phyloP scores from a whole-genome alignment of 2,888 invertebrate genomes.

The Euspilapteryx auroguttella region DNA sequence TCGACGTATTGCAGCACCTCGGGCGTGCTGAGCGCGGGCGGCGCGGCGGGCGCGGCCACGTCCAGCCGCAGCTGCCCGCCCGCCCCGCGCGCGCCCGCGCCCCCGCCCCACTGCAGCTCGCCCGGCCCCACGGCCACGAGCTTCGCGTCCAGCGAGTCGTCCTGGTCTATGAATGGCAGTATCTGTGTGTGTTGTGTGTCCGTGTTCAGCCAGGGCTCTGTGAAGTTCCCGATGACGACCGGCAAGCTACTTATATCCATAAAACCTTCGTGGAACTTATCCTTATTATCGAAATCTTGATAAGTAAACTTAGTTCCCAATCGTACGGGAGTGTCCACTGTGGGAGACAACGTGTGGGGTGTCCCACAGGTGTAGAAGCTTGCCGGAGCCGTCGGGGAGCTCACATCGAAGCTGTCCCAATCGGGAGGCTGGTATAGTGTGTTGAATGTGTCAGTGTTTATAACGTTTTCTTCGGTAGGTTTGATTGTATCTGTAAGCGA shows the following conservation, averaged over 20 bases:
- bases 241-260: constrained; percentile 39
- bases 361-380: constrained; percentile 24
- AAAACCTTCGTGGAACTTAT: constrained; percentile 28
- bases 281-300: constrained; percentile 15
- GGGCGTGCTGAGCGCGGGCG: constrained; percentile 39
- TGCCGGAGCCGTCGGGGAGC: constrained; percentile 28
- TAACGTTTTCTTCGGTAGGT: constrained; percentile 34
- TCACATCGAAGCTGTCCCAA: constrained; percentile 39
- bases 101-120: constrained; percentile 35
- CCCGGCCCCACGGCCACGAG: constrained; percentile 29
- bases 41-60: constrained; percentile 20
- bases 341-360: too few relatives aligned
- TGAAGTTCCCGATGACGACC: constrained; percentile 24
- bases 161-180: constrained; percentile 39
- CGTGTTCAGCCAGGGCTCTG: constrained; percentile 3
- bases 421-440: constrained; percentile 43
- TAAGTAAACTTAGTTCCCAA: constrained; percentile 17
- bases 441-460: constrained; percentile 41
- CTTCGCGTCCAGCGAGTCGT: constrained; percentile 39
- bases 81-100: constrained; percentile 6
- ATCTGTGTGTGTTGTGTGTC: constrained; percentile 21
- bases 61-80: constrained; percentile 16
- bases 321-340: too few relatives aligned
- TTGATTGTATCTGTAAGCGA: constrained; percentile 27
- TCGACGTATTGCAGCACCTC: constrained; percentile 46